These are phyloP conservation scores for Grallaria varia DNA, from an alignment of 2,113 vertebrate genomes.

Conservation along the genomic window DNA sequence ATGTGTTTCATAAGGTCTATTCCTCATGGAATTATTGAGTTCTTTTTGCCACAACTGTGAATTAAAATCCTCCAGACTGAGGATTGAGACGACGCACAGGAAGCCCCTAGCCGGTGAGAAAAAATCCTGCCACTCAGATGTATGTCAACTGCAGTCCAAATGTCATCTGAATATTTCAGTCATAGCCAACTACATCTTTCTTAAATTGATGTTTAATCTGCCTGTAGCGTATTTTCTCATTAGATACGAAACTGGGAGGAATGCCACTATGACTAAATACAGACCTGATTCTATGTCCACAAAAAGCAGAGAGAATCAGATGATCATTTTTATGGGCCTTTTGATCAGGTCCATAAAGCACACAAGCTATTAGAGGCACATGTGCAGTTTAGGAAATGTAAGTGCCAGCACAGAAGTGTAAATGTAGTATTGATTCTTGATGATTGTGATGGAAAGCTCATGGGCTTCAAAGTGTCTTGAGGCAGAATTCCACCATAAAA, in stretches of 20 bases:
- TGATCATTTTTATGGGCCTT: neutral
- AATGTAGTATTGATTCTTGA: slow-evolving; percentile 12
- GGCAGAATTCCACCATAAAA: neutral
- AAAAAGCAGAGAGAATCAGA: neutral
- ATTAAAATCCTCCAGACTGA: neutral
- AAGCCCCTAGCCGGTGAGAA: neutral
- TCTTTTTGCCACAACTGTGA: neutral
- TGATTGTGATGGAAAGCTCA: neutral
- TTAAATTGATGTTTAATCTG: neutral
- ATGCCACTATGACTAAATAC: neutral
- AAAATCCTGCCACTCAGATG: neutral
- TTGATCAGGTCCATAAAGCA: neutral
- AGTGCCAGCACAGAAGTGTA: neutral
- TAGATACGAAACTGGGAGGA: neutral
- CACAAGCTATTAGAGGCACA: neutral
- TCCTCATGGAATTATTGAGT: neutral
- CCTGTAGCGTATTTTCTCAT: neutral
- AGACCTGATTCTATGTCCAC: neutral
- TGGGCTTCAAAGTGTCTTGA: neutral
- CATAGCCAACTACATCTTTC: neutral
- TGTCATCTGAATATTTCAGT: neutral
- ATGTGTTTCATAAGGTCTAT: neutral
- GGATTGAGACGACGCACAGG: neutral
- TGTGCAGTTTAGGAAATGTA: neutral
- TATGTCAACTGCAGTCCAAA: neutral